Conservation (phyloP, 2,888 invertebrate species). For the Coelinius sp. region DNA sequence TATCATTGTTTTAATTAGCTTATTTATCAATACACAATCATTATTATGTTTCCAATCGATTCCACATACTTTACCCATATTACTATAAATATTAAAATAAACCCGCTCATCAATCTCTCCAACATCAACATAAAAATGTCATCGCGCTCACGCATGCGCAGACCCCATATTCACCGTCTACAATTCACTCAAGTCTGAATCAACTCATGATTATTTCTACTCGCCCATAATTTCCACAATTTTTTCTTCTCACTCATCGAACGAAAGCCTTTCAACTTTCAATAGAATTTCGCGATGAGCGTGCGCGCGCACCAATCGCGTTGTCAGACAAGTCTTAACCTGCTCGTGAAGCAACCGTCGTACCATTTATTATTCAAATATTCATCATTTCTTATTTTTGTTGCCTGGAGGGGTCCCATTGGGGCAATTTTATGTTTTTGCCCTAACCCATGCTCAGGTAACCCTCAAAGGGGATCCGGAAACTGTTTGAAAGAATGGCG, state of each 20-base stretch:
- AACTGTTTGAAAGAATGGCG: not conserved
- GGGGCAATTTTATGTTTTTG: not conserved
- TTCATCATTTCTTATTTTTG: not conserved
- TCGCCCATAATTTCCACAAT: too few relatives aligned
- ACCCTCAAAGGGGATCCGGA: not conserved
- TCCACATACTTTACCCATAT: too few relatives aligned
- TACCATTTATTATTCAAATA: constrained; percentile 9
- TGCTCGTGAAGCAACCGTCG: not conserved
- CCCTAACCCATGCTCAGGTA: not conserved
- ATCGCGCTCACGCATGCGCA: not conserved
- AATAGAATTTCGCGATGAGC: not conserved
- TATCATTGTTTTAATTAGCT: too few relatives aligned
- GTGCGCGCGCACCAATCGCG: not conserved
- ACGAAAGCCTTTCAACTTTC: constrained; percentile 6
- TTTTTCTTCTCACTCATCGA: not conserved
- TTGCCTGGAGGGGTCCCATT: not conserved
- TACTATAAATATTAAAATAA: too few relatives aligned
- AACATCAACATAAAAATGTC: not conserved
- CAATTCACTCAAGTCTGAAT: too few relatives aligned
- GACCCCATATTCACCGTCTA: not conserved
- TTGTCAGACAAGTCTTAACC: not conserved
- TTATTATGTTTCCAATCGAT: too few relatives aligned
- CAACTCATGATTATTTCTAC: too few relatives aligned
- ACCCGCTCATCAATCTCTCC: too few relatives aligned
- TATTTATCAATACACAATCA: too few relatives aligned